These are phyloP conservation scores for Orius insidiosus DNA, from an alignment of 1,140 invertebrate genomes.

Conservation along the genomic window DNA sequence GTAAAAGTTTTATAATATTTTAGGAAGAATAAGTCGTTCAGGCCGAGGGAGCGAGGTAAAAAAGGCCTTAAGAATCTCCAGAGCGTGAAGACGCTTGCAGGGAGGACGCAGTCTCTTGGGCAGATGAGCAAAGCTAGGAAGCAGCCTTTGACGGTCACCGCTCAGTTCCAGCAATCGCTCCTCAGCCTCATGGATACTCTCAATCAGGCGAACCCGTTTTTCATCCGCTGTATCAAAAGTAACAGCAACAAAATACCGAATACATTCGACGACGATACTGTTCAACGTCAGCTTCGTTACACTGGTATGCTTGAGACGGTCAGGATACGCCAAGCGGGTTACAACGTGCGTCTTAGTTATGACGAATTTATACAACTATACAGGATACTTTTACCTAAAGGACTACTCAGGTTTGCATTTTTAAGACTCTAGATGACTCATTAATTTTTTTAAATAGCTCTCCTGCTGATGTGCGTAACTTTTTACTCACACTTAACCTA, in stretches of 20 bases:
- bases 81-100: conserved; percentile 73
- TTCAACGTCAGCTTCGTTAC: conserved; percentile 69
- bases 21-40: conserved; percentile 81
- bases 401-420: conserved; percentile 39
- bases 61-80: conserved; percentile 75
- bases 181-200: conserved; percentile 83
- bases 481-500: conserved; percentile 59
- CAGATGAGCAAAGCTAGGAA: conserved; percentile 51
- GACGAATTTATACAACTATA: conserved; percentile 89
- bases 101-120: conserved; percentile 38
- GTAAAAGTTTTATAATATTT: background rate
- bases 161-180: conserved; percentile 85
- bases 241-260: conserved; percentile 82
- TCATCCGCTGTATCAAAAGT: conserved; percentile 92
- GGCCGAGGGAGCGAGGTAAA: conserved; percentile 56
- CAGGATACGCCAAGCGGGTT: conserved; percentile 83
- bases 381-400: conserved; percentile 76
- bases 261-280: conserved; percentile 83
- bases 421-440: background rate
- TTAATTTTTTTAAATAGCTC: conserved; percentile 31
- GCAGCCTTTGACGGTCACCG: conserved; percentile 78
- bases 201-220: conserved; percentile 90
- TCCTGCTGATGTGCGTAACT: conserved; percentile 59
- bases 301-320: conserved; percentile 96
- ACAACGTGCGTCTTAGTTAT: conserved; percentile 82